Base-by-base conservation (phyloP, 2,888 invertebrate genomes). In the Thera obeliscata region DNA sequence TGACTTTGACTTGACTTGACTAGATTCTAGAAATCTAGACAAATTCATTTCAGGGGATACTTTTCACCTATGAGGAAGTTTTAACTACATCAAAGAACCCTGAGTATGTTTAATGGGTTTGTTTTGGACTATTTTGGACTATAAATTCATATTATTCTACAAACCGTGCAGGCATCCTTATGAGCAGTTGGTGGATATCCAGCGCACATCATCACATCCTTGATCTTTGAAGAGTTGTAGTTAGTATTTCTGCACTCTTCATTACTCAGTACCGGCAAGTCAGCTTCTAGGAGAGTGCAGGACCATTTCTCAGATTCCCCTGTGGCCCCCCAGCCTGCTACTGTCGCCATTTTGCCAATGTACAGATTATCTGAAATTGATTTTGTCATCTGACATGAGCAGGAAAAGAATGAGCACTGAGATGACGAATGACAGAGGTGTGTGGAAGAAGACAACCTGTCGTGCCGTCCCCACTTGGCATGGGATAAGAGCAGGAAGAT, bases 151-250 rank as follows among this genome's bases (percentile, higher is more conserved):
- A 46, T 46, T 46, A 46, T 46, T 9, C 3, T 46, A 60, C 46
- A 12, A 64, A 97, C 97, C 91, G 97, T 97, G 80, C 97, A 97
- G 11, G 97, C 97, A 82, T 97, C 97, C 78, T 95, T 96, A 82
- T 95, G 94, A 6, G 97, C 97, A 0, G 93, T 94, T 55, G 95
- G 95, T 0, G 95, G 95, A 84, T 95, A 97, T 0, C 97, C 97
- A 11, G 97, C 97, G 80, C 97, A 98, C 92, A 98, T 89, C 98
- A 98, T 98, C 78, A 97, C 97, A 72, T 97, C 97, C 11, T 96
- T 96, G 73, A 98, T 98, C 95, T 97, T 97, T 64, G 96, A 95
- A 6, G 95, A 94, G 57, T 96, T 96, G 86, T 98, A 98, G 76
- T 96, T 97, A 2, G 97, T 97, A 57, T 89, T 94, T 69, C 94